Conservation (phyloP, 2,888 invertebrate genomes). For the Pegoplata infirma region DNA sequence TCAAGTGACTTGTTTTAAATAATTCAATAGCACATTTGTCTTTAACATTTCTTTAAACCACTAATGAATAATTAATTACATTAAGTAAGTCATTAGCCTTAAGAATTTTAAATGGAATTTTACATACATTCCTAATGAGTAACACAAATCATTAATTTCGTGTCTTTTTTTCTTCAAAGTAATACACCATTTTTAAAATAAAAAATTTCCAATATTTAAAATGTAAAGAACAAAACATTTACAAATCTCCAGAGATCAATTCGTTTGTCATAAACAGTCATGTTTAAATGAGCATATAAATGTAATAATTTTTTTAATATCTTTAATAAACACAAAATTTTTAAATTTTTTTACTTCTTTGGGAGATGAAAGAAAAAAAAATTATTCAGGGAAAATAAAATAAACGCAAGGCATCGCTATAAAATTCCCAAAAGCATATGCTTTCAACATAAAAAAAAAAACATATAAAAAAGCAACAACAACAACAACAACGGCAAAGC, state of each 20-base stretch:
- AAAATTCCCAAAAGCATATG: constrained; percentile 38
- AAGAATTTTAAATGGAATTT: neutral
- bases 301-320: constrained; percentile 39
- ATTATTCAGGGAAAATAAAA: constrained; percentile 1
- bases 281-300: constrained; percentile 38
- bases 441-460: constrained; percentile 27
- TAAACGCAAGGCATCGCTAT: constrained; percentile 4
- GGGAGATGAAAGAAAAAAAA: constrained; percentile 1
- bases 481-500: neutral
- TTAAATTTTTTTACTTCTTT: constrained; percentile 29
- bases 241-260: constrained; percentile 42
- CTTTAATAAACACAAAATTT: constrained; percentile 48
- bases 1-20: no score
- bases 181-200: neutral
- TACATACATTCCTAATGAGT: neutral
- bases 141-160: neutral
- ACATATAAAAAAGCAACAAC: constrained; percentile 24
- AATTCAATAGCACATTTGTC: no score
- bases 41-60: no score
- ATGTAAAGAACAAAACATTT: constrained; percentile 1
- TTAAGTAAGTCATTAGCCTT: neutral
- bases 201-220: neutral
- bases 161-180: neutral
- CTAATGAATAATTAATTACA: neutral
- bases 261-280: constrained; percentile 38